phyloP scores from a whole-genome alignment of 2,888 invertebrate species.

The Mechanitis messenoides region DNA sequence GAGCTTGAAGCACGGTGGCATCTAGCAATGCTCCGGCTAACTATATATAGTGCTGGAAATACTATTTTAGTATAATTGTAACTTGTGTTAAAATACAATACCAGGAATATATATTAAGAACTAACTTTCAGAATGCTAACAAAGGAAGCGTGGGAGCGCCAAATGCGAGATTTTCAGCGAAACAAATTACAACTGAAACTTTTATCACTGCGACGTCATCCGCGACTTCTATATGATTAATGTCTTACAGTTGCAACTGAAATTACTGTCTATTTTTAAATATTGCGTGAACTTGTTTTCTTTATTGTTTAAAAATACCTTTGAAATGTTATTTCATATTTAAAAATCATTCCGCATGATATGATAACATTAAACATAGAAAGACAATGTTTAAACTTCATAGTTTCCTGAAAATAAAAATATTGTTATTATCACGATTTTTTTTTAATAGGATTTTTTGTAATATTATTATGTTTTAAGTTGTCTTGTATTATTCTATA shows the following conservation, averaged over 20 bases:
- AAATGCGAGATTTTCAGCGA: constrained; percentile 39
- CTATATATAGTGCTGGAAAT: too few species aligned
- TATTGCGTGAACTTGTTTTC: neutral
- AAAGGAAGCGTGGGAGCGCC: constrained; percentile 42
- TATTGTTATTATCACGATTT: too few species aligned
- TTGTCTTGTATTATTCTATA: too few species aligned
- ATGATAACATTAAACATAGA: too few species aligned
- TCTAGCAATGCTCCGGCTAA: too few species aligned
- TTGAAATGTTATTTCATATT: neutral
- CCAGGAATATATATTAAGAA: constrained; percentile 30
- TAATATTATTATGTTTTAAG: too few species aligned
- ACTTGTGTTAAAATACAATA: constrained; percentile 16
- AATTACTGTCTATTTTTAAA: neutral
- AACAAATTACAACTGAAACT: constrained; percentile 26
- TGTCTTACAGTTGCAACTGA: constrained; percentile 2
- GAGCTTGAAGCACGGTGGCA: too few species aligned
- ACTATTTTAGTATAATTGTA: too few species aligned
- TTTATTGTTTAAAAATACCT: neutral
- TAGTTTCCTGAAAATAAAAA: too few species aligned
- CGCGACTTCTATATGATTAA: constrained; percentile 13
- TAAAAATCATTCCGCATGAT: neutral
- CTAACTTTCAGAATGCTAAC: constrained; percentile 52
- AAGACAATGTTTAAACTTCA: too few species aligned
- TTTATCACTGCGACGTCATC: constrained; percentile 25
- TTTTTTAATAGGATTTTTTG: too few species aligned